Evolutionary conservation across 1,140 invertebrate species (phyloP).

Genomic region (Lithobius niger): DNA sequence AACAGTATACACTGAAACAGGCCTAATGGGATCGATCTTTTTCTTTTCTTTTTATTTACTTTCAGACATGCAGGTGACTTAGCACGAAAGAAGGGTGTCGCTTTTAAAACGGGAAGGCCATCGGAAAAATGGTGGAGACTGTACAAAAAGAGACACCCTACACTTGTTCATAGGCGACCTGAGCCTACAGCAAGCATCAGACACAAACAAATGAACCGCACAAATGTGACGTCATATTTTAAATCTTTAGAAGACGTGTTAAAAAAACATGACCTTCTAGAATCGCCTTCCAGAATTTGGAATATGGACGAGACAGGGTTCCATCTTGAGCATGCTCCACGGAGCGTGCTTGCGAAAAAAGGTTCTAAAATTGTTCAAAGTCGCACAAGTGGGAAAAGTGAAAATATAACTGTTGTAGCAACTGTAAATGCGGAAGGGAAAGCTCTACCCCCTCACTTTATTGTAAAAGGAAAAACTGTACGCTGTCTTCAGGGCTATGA

Average conservation of each 20-base stretch:
- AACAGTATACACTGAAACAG: too few relatives aligned
- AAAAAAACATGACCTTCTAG: not conserved
- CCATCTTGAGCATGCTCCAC: not conserved
- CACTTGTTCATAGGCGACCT: not conserved
- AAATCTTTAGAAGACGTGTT: not conserved
- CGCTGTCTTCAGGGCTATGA: not conserved
- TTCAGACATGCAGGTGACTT: too few relatives aligned
- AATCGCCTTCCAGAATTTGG: not conserved
- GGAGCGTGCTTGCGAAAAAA: slow-evolving; percentile 9
- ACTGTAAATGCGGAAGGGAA: slow-evolving; percentile 1
- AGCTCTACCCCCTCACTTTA: not conserved
- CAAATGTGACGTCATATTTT: not conserved
- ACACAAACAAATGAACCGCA: not conserved
- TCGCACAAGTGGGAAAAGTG: slow-evolving; percentile 10
- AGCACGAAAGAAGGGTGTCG: too few relatives aligned
- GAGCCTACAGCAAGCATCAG: not conserved
- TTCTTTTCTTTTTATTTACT: too few relatives aligned
- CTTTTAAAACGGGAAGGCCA: too few relatives aligned
- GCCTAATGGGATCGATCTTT: too few relatives aligned
- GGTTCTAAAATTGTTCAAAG: not conserved
- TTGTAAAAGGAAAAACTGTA: not conserved
- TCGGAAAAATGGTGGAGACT: too few relatives aligned
- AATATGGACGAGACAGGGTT: slow-evolving; percentile 4
- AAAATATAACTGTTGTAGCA: slow-evolving; percentile 7
- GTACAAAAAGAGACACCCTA: slow-evolving; percentile 15